Evolutionary conservation across 2,888 invertebrate genomes (phyloP).

Genomic region (Acheta domesticus): DNA sequence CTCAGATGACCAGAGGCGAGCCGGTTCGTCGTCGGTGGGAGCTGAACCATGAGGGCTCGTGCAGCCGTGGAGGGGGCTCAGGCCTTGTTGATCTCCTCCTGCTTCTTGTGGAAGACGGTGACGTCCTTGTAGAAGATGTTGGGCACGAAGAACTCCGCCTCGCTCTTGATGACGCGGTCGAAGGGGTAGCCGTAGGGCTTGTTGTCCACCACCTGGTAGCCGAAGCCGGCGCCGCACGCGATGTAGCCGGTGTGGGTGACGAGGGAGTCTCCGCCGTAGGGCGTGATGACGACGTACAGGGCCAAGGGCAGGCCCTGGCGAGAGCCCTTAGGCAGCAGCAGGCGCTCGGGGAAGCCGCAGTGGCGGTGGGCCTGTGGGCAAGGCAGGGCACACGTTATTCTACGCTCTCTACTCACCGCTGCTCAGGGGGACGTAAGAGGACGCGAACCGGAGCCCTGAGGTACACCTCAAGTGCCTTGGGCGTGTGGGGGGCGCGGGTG

Average conservation of each 20-base stretch:
- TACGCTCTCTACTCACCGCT: neutral
- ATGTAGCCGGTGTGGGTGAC: constrained; percentile 30
- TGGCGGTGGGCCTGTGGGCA: constrained; percentile 47
- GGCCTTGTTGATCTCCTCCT: constrained; percentile 41
- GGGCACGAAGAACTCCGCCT: constrained; percentile 51
- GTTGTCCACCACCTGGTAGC: constrained; percentile 56
- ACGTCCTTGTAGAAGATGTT: constrained; percentile 55
- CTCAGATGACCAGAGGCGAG: neutral
- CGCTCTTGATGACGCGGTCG: constrained; percentile 59
- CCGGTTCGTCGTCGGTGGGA: neutral
- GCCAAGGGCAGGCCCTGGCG: constrained; percentile 63
- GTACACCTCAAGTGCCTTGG: no score
- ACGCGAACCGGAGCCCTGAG: no score
- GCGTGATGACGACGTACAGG: constrained; percentile 60
- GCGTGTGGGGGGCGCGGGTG: neutral
- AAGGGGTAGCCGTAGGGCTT: constrained; percentile 71
- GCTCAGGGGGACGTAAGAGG: neutral
- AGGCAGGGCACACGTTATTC: neutral
- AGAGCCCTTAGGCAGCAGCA: constrained; percentile 68
- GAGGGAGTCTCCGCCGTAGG: constrained; percentile 41
- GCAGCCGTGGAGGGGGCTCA: neutral
- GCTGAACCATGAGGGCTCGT: neutral
- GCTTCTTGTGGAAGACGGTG: constrained; percentile 51
- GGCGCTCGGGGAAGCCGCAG: constrained; percentile 67
- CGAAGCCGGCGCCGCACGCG: constrained; percentile 54